phyloP scores from a whole-genome alignment of 2,888 invertebrate species.

The Pyrrhia umbra region DNA sequence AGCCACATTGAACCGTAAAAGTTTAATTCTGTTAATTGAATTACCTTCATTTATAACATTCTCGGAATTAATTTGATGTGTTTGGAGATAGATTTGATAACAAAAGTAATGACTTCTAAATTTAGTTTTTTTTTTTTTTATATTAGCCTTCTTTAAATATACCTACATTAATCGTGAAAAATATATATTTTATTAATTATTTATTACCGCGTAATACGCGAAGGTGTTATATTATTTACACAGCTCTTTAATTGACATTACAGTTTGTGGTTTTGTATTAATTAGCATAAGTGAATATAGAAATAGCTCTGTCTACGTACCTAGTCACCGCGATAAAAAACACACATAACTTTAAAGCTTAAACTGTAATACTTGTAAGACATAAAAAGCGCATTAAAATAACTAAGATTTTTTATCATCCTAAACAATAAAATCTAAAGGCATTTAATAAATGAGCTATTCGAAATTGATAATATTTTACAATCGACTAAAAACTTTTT shows the following conservation, averaged over 20 bases:
- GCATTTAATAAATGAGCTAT: constrained; percentile 10
- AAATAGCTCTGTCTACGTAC: neutral
- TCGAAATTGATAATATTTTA: constrained; percentile 15
- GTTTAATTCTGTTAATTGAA: constrained; percentile 38
- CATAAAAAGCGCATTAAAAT: neutral
- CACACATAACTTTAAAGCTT: neutral
- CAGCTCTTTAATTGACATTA: neutral
- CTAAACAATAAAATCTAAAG: constrained; percentile 33
- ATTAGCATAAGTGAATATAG: neutral
- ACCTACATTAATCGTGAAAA: too few species aligned
- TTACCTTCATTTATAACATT: constrained; percentile 15
- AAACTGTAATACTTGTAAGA: neutral
- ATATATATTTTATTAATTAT: neutral
- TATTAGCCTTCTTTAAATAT: too few species aligned
- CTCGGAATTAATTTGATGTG: constrained; percentile 11
- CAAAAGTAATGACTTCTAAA: constrained; percentile 1
- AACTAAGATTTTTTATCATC: neutral
- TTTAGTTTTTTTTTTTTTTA: neutral
- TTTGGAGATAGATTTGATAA: constrained; percentile 25
- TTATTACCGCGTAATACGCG: neutral
- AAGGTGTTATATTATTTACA: constrained; percentile 3
- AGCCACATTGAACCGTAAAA: constrained; percentile 29
- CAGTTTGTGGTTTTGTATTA: neutral
- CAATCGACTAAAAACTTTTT: constrained; percentile 51
- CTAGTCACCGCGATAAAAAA: neutral